Base-by-base conservation (phyloP, 2,797 vertebrate species). In the Epinephelus awoara region DNA sequence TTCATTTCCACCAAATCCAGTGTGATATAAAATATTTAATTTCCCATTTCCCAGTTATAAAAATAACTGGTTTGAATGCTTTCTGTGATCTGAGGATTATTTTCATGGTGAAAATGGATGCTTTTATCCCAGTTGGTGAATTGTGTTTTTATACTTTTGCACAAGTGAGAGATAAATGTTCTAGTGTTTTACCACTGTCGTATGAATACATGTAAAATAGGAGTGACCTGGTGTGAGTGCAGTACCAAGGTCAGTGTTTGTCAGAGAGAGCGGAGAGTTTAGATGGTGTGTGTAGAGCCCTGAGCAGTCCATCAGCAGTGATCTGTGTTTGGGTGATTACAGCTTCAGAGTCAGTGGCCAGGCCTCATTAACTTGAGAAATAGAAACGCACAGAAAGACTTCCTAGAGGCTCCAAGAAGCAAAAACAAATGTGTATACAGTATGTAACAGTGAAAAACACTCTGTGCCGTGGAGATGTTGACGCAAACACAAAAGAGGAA, bases 341-440 rank as follows among this genome's bases (percentile, higher is more conserved):
- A 74, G 57, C 75, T 80, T 88, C 34, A 63, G 56, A 85, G 64
- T 75, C 42, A 14, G 23, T 49, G 64, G 74, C 52, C 40, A 59
- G 58, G 65, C 64, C 70, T 86, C 84, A 88, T 87, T 84, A 84
- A 83, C 34, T 69, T 47, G 57, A 85, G 44, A 85, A 77, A 88
- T 85, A 55, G 50, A 67, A 85, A 77, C 0, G 2, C 72, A 59
- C 21, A 34, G 17, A 78, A 85, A 61, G 1, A 67, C 58, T 65
- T 51, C 56, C 66, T 38, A 0, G 3, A 74, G 42, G 67, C 21
- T 73, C 42, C 58, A 64, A 56, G 56, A 54, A 29, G 21, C 17
- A 61, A 79, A 83, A 70, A 69, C 50, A 68, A 72, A 82, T 65
- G 44, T 69, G 17, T 66, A 56, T 34, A 49, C 34, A 47, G 21